Evolutionary conservation across 2,797 vertebrate species (phyloP).

Genomic region (Thunnus albacares): DNA sequence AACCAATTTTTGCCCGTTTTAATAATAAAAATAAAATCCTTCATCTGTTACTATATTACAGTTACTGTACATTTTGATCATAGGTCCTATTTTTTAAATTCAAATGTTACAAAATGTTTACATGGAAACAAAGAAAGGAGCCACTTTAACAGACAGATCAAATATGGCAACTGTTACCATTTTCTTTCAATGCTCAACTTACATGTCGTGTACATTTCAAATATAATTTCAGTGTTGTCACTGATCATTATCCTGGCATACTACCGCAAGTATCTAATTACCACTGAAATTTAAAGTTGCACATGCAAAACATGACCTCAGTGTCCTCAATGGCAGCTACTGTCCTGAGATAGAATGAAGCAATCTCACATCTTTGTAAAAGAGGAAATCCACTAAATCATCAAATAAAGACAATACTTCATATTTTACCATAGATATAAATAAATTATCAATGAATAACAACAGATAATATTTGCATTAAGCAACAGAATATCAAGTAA

Average conservation of each 20-base stretch:
- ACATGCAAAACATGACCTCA: background rate
- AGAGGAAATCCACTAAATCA: background rate
- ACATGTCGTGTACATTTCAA: background rate
- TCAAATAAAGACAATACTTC: background rate
- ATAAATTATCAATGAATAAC: constrained; percentile 36
- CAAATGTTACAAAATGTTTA: constrained; percentile 11
- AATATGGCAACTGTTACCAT: background rate
- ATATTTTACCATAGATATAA: constrained; percentile 29
- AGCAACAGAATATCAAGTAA: constrained; percentile 2
- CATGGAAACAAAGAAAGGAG: constrained; percentile 10
- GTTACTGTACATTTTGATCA: too few species aligned
- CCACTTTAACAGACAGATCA: constrained; percentile 18
- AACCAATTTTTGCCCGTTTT: background rate
- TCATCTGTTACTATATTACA: too few species aligned
- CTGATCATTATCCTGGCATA: background rate
- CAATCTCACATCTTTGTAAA: constrained; percentile 9
- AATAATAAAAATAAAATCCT: too few species aligned
- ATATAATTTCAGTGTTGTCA: background rate
- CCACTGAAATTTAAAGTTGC: background rate
- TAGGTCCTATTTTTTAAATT: background rate
- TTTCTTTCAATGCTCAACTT: too few species aligned
- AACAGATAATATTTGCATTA: constrained; percentile 9
- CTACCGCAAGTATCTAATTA: background rate
- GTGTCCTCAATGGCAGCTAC: background rate
- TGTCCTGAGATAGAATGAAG: background rate